A percentile compares a stretch with the other conserved stretches of the same genome.
phyloP scores from a whole-genome alignment of 2,797 vertebrate genomes.

The Chiloscyllium punctatum region DNA sequence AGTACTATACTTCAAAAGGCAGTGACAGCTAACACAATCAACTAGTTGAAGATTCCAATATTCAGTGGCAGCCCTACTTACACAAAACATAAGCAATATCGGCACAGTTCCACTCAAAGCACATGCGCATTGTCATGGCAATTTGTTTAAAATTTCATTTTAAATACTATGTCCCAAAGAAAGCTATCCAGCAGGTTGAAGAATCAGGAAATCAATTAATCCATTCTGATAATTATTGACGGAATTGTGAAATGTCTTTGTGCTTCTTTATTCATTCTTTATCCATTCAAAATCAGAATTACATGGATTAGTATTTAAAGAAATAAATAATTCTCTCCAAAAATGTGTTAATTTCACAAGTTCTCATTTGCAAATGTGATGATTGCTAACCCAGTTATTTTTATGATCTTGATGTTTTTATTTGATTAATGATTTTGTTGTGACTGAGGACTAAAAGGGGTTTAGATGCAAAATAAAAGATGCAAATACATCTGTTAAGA shows the following conservation, averaged over 20 bases:
- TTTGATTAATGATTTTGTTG: conserved; percentile 1
- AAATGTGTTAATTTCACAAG: not conserved
- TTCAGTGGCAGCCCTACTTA: not conserved
- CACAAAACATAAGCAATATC: not conserved
- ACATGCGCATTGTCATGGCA: not conserved
- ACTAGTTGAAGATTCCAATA: conserved; percentile 19
- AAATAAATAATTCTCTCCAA: not conserved
- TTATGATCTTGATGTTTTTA: not conserved
- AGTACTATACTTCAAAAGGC: not conserved
- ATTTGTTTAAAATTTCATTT: not conserved
- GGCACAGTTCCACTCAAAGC: not conserved
- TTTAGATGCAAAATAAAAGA: too few species aligned
- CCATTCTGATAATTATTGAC: not conserved
- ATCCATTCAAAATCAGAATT: not conserved
- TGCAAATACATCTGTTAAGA: not conserved
- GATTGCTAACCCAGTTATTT: not conserved
- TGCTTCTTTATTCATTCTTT: conserved; percentile 17
- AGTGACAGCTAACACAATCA: not conserved
- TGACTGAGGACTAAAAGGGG: not conserved
- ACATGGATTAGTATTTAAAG: not conserved
- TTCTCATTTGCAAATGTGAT: not conserved
- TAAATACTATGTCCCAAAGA: not conserved
- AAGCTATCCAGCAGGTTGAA: not conserved
- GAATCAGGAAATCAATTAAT: not conserved
- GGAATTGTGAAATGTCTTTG: not conserved